Percentiles rank a stretch among this genome's conserved stretches.
These are phyloP conservation scores for Scophthalmus maximus DNA, from an alignment of 2,113 vertebrate genomes.

Conservation along the genomic window DNA sequence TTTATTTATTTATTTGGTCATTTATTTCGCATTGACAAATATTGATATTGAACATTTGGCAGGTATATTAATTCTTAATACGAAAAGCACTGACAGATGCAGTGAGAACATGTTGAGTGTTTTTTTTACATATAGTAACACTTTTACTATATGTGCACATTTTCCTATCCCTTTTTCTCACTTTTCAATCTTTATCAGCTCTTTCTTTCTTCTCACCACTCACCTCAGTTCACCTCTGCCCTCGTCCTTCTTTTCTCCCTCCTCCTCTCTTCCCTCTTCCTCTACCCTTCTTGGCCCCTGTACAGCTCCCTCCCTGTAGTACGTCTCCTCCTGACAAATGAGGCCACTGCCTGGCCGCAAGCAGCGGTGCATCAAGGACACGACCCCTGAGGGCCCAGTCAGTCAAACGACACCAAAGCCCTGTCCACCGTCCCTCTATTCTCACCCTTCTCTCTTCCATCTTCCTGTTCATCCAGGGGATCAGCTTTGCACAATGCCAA, in stretches of 20 bases:
- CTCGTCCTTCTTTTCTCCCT: background rate
- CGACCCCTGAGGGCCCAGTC: constrained; percentile 29
- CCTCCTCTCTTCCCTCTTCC: constrained; percentile 10
- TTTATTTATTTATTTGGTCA: background rate
- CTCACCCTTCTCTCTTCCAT: background rate
- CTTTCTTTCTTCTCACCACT: constrained; percentile 16
- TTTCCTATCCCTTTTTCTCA: background rate
- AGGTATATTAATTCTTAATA: background rate
- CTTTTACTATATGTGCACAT: no score
- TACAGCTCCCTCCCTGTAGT: constrained; percentile 6
- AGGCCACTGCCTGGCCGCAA: constrained; percentile 30
- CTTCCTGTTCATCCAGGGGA: constrained; percentile 1
- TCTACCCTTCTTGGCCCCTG: background rate
- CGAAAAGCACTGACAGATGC: background rate
- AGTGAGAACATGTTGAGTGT: no score
- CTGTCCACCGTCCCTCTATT: background rate
- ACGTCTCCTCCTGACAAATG: constrained; percentile 54
- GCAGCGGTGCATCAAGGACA: constrained; percentile 46
- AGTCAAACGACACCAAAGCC: constrained; percentile 32
- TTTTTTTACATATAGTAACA: no score
- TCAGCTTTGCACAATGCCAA: constrained; percentile 11
- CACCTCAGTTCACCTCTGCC: constrained; percentile 16
- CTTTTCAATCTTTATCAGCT: constrained; percentile 7
- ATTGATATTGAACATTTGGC: background rate
- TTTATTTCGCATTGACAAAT: background rate